Percentiles rank a stretch among this genome's conserved stretches.
Conservation (phyloP, 2,113 vertebrate species). For the Dendropsophus ebraccatus region DNA sequence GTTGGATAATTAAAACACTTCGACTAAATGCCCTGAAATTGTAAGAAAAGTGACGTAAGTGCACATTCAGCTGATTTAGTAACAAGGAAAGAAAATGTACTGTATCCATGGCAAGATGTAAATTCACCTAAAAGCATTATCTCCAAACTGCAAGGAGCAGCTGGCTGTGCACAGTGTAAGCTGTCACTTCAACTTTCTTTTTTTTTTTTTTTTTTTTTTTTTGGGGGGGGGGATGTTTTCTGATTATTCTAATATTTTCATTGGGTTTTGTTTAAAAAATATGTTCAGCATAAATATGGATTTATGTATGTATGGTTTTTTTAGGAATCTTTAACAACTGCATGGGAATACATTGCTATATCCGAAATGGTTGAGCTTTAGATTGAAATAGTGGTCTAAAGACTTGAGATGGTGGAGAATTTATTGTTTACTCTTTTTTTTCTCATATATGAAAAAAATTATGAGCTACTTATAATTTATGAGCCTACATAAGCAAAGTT, state of each 20-base stretch:
- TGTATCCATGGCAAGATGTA: slow-evolving; percentile 23
- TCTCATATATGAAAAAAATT: too few species aligned
- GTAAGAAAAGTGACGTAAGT: slow-evolving; percentile 19
- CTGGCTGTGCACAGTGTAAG: neutral
- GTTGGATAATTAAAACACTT: slow-evolving; percentile 29
- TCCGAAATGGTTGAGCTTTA: neutral
- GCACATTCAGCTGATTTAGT: slow-evolving; percentile 9
- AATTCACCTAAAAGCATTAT: slow-evolving; percentile 22
- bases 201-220: too few species aligned
- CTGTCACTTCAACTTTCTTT: neutral
- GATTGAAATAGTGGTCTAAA: neutral
- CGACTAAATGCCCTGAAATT: slow-evolving; percentile 1
- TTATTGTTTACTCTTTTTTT: neutral
- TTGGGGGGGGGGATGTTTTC: neutral
- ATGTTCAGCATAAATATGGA: neutral
- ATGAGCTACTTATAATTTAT: too few species aligned
- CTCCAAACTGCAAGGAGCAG: neutral
- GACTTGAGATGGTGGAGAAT: neutral
- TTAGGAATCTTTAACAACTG: neutral
- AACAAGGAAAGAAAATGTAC: neutral
- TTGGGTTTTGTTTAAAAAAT: neutral
- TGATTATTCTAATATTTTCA: neutral
- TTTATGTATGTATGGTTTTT: neutral
- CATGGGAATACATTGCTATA: neutral
- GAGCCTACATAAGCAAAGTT: too few species aligned